Evolutionary conservation across 1,140 invertebrate genomes (phyloP), one percentile per base, ranked within the genome.

Genomic region (Drosophila navojoa): DNA sequence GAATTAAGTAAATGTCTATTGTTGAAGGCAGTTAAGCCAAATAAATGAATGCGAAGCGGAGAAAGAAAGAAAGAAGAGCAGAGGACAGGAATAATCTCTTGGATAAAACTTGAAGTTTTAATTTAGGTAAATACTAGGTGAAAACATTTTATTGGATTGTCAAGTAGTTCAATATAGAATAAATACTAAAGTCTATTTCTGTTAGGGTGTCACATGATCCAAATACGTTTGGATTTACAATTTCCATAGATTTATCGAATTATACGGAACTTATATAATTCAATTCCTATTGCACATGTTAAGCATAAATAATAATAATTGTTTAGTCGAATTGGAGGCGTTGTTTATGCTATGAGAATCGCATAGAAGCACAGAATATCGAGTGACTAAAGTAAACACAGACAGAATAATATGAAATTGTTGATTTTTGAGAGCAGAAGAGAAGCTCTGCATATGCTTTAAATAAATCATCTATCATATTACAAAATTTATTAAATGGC

Each of bases 1-100:
- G 50, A 72, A 72, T 68, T 72, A 72, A 59, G 70, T 45, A 59
- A 71, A 71, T 59, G 57, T 61, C 50, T 61, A 67, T 68, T 60
- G 49, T 44, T 71, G 40, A 3, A 49, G 25, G 67, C 67, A 32
- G 42, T 52, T 66, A 38, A 19, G n/a, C 52, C 19, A 35, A 38
- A 53, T 29, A 66, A 58, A 54, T 25, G 11, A 49, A 55, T 4
- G 15, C 4, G 38, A 42, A n/a, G n/a, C n/a, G n/a, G n/a, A n/a
- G n/a, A n/a, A n/a, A n/a, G n/a, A n/a, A n/a, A n/a, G 42, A 27
- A 27, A 22, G 16, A 52, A 25, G 25, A 54, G 2, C 1, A 38
- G n/a, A 44, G 2, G 25, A 32, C 15, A 45, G 42, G 25, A 25
- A 52, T n/a, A 29, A 3, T 22, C 25, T 29, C 15, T 45, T 19